Percentiles rank a stretch among this genome's conserved stretches.
These are phyloP conservation scores for Eupeodes latifasciatus DNA, from an alignment of 2,888 invertebrate species.

Conservation along the genomic window DNA sequence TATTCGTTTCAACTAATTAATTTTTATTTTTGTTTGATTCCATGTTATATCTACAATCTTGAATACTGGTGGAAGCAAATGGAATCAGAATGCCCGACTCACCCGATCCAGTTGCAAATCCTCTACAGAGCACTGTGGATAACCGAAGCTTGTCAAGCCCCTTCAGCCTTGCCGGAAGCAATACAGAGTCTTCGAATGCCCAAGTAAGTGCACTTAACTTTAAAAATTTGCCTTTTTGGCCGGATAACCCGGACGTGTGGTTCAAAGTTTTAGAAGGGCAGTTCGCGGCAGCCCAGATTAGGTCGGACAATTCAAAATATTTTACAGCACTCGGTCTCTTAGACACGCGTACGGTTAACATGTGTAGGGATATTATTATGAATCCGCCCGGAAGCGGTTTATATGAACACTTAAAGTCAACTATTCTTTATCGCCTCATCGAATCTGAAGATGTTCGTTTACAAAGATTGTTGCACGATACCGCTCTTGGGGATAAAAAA, in stretches of 20 bases:
- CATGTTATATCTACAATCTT: no score
- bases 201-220: slow-evolving; percentile 23
- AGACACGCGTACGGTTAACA: neutral
- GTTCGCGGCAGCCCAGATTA: slow-evolving; percentile 1
- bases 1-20: no score
- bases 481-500: slow-evolving; percentile 5
- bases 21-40: no score
- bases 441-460: neutral
- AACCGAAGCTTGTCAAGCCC: neutral
- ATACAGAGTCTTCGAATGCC: neutral
- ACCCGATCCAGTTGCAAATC: no score
- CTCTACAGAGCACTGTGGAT: no score
- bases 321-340: neutral
- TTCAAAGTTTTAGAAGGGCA: slow-evolving; percentile 10
- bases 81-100: no score
- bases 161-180: no score
- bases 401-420: slow-evolving; percentile 1
- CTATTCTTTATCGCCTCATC: neutral
- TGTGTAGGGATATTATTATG: slow-evolving; percentile 14
- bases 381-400: slow-evolving; percentile 11
- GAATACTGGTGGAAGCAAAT: no score
- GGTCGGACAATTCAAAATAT: slow-evolving; percentile 1
- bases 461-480: neutral
- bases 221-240: slow-evolving; percentile 26
- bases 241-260: slow-evolving; percentile 17